A percentile compares a stretch with the other conserved stretches of the same genome.
These are phyloP conservation scores for Acleris emargana DNA, from an alignment of 2,888 invertebrate genomes.

Conservation along the genomic window DNA sequence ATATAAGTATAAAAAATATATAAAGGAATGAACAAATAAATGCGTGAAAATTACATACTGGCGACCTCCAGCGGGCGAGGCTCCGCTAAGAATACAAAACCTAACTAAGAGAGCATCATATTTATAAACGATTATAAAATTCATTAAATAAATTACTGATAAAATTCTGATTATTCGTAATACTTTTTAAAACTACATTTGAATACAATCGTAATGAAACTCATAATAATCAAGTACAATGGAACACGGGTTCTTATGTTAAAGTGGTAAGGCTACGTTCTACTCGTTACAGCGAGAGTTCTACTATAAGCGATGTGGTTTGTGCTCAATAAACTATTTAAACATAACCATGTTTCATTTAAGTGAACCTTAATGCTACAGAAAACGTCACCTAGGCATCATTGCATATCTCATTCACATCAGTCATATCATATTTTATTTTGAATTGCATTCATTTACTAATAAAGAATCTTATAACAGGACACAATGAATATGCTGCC, in stretches of 20 bases:
- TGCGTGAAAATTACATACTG: conserved; percentile 44
- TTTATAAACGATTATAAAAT: conserved; percentile 35
- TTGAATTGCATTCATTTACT: neutral
- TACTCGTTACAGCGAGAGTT: conserved; percentile 35
- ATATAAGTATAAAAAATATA: conserved; percentile 55
- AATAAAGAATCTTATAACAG: neutral
- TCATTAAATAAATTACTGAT: conserved; percentile 31
- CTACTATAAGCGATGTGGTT: conserved; percentile 48
- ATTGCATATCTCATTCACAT: conserved; percentile 2
- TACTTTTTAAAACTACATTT: conserved; percentile 14
- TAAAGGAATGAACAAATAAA: conserved; percentile 71
- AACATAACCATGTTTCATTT: conserved; percentile 63
- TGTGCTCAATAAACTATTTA: conserved; percentile 64
- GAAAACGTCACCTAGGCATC: conserved; percentile 29
- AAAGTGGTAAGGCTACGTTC: conserved; percentile 1
- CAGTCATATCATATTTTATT: conserved; percentile 4
- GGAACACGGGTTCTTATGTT: conserved; percentile 4
- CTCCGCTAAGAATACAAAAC: conserved; percentile 6
- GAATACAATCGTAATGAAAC: conserved; percentile 3
- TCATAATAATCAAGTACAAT: conserved; percentile 13
- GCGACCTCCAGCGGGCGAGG: conserved; percentile 14
- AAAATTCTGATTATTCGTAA: conserved; percentile 29
- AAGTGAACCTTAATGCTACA: conserved; percentile 45
- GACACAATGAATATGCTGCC: too few species aligned
- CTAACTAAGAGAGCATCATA: conserved; percentile 23